Conservation (phyloP, 2,888 invertebrate genomes). For the Yponomeuta plumbellus region DNA sequence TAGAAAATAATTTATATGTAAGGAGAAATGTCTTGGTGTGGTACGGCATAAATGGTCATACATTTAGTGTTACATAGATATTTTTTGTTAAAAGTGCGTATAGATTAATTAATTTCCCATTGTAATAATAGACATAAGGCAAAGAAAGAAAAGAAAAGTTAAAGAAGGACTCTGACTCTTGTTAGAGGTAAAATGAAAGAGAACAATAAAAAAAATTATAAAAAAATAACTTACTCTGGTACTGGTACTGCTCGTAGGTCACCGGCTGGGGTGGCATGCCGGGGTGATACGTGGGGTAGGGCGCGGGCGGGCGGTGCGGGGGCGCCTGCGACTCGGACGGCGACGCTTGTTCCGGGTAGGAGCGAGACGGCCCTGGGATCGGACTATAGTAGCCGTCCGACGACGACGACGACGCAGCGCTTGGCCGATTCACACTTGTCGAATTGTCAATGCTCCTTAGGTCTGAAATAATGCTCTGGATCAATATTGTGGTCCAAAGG, state of each 20-base stretch:
- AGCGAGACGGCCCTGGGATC: background rate
- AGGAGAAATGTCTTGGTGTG: no score
- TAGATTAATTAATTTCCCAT: no score
- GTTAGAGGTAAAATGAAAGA: no score
- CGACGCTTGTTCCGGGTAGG: slow-evolving; percentile 17
- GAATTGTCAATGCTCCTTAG: background rate
- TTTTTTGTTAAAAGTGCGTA: no score
- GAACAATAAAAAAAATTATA: no score
- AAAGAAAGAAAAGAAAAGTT: no score
- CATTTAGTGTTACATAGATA: no score
- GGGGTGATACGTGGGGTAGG: slow-evolving; percentile 3
- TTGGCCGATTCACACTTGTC: background rate
- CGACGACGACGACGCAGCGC: background rate
- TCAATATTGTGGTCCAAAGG: no score
- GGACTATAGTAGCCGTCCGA: background rate
- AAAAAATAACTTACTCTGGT: background rate
- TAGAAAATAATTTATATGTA: no score
- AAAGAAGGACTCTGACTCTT: no score
- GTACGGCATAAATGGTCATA: no score
- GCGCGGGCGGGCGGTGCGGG: slow-evolving; percentile 10
- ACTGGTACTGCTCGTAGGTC: slow-evolving; percentile 15
- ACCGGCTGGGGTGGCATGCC: slow-evolving; percentile 22
- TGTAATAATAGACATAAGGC: no score
- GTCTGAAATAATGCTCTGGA: background rate
- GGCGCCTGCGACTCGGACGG: slow-evolving; percentile 16